A percentile compares a stretch with the other conserved stretches of the same genome.
phyloP scores from a whole-genome alignment of 2,888 invertebrate species.

The Clepsis dumicolana region DNA sequence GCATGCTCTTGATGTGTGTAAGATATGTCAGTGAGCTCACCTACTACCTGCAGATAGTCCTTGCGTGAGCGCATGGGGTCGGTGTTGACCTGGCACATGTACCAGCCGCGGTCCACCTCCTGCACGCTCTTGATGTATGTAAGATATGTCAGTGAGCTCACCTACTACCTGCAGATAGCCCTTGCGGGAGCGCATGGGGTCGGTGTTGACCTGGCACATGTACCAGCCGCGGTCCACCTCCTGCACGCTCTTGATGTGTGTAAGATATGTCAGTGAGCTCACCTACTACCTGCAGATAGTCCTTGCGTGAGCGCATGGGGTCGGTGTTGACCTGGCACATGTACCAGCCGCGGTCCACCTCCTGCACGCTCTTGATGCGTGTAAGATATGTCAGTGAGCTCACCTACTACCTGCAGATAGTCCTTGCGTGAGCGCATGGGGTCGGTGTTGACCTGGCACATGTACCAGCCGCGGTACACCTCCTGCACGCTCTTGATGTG shows the following conservation, averaged over 20 bases:
- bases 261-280: too few relatives aligned
- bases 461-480: conserved; percentile 64
- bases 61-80: conserved; percentile 96
- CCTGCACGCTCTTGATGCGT: not conserved
- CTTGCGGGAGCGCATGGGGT: conserved; percentile 95
- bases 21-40: not conserved
- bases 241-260: conserved; percentile 95
- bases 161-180: conserved; percentile 97
- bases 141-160: conserved; percentile 76
- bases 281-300: too few relatives aligned
- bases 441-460: conserved; percentile 97
- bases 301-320: conserved; percentile 93
- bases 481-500: not conserved
- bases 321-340: conserved; percentile 98
- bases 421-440: conserved; percentile 95
- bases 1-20: not conserved
- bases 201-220: conserved; percentile 97
- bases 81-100: conserved; percentile 97
- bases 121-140: not conserved
- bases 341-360: conserved; percentile 50
- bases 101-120: not conserved
- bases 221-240: conserved; percentile 96
- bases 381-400: conserved; percentile 65
- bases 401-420: too few relatives aligned
- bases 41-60: too few relatives aligned